Conservation (phyloP, 53 echinoderm and acorn worm species). For the Luidia sarsii region DNA sequence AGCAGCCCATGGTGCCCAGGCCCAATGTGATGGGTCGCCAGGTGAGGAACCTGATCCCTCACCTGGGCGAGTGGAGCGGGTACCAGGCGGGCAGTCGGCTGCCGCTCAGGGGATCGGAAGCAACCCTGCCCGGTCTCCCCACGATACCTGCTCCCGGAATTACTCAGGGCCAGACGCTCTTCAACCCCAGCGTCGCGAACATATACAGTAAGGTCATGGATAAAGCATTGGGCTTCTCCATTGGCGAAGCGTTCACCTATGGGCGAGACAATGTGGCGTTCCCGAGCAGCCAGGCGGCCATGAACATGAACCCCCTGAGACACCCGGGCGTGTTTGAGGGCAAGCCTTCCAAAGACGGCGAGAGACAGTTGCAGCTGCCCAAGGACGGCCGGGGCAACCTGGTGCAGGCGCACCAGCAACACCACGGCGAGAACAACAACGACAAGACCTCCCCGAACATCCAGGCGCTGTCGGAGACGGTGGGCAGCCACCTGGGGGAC, state of each 20-base stretch:
- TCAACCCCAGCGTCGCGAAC: conserved; percentile 46
- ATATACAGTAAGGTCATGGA: conserved; percentile 54
- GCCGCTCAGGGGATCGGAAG: conserved; percentile 24
- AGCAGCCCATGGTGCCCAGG: conserved; percentile 43
- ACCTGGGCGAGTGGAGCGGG: conserved; percentile 33
- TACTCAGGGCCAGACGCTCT: conserved; percentile 15
- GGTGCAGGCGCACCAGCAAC: conserved; percentile 59
- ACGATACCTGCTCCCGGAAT: conserved; percentile 4
- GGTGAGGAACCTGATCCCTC: conserved; percentile 44
- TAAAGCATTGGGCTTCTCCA: conserved; percentile 47
- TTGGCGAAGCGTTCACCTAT: conserved; percentile 9
- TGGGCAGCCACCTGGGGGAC: conserved; percentile 65
- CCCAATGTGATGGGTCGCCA: conserved; percentile 32
- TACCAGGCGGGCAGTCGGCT: conserved; percentile 26
- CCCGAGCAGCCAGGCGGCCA: conserved; percentile 37
- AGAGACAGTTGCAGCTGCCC: conserved; percentile 33
- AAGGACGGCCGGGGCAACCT: conserved; percentile 40
- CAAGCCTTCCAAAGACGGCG: conserved; percentile 36
- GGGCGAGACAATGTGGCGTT: conserved; percentile 29
- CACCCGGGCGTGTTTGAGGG: conserved; percentile 44
- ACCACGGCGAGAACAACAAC: conserved; percentile 83
- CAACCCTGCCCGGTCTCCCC: conserved; percentile 34
- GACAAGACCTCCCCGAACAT: conserved; percentile 86
- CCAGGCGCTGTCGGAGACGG: conserved; percentile 80
- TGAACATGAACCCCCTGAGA: conserved; percentile 49